phyloP scores from a whole-genome alignment of 2,888 invertebrate genomes.

The Drosophila tripunctata region DNA sequence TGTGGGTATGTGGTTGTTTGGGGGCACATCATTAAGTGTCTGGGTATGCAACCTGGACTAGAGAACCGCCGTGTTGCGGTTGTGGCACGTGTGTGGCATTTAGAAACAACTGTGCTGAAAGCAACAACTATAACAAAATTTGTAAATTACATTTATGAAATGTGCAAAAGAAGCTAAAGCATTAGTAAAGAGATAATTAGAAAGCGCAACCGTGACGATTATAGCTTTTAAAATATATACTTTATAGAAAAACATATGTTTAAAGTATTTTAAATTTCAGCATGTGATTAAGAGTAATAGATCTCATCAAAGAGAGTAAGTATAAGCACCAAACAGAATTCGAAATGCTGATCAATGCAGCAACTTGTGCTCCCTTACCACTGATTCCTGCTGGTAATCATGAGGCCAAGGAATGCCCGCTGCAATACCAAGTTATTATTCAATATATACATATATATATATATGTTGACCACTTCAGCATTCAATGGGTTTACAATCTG shows the following conservation, averaged over 20 bases:
- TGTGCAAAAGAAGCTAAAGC: constrained; percentile 2
- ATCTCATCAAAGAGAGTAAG: no score
- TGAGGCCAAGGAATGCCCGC: constrained; percentile 10
- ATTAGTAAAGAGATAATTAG: no score
- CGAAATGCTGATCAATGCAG: neutral
- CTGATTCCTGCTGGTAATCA: constrained; percentile 28
- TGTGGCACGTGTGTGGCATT: constrained; percentile 53
- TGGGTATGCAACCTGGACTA: constrained; percentile 1
- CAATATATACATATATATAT: constrained; percentile 42
- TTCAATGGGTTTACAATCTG: constrained; percentile 44
- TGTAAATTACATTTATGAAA: constrained; percentile 42
- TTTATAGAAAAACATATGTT: no score
- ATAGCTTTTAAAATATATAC: no score
- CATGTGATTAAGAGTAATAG: no score
- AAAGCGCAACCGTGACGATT: no score
- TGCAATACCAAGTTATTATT: constrained; percentile 2
- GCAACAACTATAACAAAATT: constrained; percentile 11
- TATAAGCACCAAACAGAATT: no score
- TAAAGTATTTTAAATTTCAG: no score
- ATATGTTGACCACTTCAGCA: constrained; percentile 58
- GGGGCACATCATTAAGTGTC: constrained; percentile 36
- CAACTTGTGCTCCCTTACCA: no score
- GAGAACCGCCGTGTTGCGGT: constrained; percentile 41
- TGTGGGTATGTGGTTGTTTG: neutral
- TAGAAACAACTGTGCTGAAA: constrained; percentile 36